Base-by-base conservation (phyloP, 2,113 vertebrate genomes). In the Columbina picui region DNA sequence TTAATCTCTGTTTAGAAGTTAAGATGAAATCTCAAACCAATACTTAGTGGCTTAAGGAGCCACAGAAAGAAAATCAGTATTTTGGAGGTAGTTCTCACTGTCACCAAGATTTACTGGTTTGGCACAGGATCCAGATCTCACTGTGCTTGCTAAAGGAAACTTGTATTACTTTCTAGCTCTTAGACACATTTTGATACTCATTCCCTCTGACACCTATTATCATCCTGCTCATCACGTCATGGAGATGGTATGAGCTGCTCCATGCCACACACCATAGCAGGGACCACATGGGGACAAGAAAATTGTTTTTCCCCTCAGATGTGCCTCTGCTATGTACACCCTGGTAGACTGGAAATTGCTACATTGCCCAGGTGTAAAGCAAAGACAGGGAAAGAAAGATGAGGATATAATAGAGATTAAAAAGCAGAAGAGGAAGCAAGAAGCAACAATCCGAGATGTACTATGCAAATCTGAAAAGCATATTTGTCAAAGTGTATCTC, bases 181-280 rank as follows among this genome's bases (percentile, higher is more conserved):
- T 49, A 6, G 50, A n/a, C 41, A 20, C 29, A 12, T 83, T 78
- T 59, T 69, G 27, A 53, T 23, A 38, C 55, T 60, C 50, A 30
- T 49, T 14, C 17, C 10, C 43, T 69, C 30, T 38, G 49, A 87
- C 61, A 79, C 17, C 27, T 55, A 7, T n/a, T n/a, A 52, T 32
- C 25, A 13, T 52, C 38, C 18, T 65, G 43, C 47, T 82, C 47
- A 14, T 56, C 7, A 4, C 34, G 45, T 38, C 38, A 25, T 50
- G 29, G 3, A 7, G 10, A 57, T 26, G 10, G n/a, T 34, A 29
- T 3, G 17, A 81, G 50, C 23, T 68, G 36, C n/a, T 55, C 50
- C 71, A 10, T 1, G 0, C 7, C 3, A 32, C 25, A 26, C 47
- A 39, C 12, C 14, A 30, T 1, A 60, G 57, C 38, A 50, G 50